Evolutionary conservation across 2,888 invertebrate genomes (phyloP), one percentile per base, ranked within the genome.

Genomic region (Candidula unifasciata): DNA sequence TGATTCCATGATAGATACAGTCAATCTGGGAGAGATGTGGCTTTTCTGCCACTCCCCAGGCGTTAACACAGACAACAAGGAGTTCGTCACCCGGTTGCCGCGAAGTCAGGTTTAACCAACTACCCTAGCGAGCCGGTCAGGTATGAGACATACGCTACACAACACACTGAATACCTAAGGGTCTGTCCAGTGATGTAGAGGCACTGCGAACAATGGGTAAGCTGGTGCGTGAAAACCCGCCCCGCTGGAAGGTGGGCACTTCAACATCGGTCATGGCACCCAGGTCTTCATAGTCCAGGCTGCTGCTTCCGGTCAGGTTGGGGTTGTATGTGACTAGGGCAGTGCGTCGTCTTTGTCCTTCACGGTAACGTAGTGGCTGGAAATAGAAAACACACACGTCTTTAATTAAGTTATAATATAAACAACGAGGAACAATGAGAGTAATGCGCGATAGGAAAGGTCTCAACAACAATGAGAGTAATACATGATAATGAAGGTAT

Each of bases 211-310:
- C 97, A 57, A 98, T 97, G 21, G 98, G 98, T 88, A 98, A 95
- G 69, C 98, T 98, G 88, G 97, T 97, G 82, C 98, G 95, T 92
- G 97, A 97, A 94, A 97, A 97, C 37, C 97, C 97, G 66, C 98
- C 98, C 86, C 98, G 95, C 83, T 88, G 90, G 87, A 92, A 92
- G 44, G 90, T 88, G n/a, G 97, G 96, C 0, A 98, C 98, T 92
- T 98, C 98, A 89, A 97, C 97, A 94, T 98, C 98, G 6, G 98
- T 98, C 98, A 98, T 98, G 93, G 98, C 98, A 80, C 98, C 98
- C 1, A 86, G 84, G 73, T 90, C 89, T 71, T 91, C 91, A 85
- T 90, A 90, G 66, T 91, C 91, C 84, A 89, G 81, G 16, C 89
- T 89, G 16, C 89, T 89, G 57, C 89, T 86, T n/a, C 60, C 66